phyloP scores from a whole-genome alignment of 2,797 vertebrate species.

The Enteromius viviparus region DNA sequence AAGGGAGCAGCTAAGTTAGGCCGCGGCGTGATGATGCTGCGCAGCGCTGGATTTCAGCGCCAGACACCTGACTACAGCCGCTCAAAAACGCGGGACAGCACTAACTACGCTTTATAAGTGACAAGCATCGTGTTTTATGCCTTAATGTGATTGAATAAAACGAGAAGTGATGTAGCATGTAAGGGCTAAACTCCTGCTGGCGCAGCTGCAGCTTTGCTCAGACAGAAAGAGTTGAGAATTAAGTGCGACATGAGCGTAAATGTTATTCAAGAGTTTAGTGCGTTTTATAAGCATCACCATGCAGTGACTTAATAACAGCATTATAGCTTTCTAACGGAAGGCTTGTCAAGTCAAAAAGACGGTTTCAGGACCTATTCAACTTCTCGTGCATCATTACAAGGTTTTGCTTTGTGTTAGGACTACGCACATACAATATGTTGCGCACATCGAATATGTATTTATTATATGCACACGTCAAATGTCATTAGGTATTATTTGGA shows the following conservation, averaged over 20 bases:
- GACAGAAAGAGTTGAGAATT: not conserved
- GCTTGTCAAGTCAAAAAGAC: not conserved
- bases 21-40: slow-evolving; percentile 45
- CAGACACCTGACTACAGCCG: not conserved
- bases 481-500: not conserved
- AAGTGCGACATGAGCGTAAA: not conserved
- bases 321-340: not conserved
- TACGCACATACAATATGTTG: no score
- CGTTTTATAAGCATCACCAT: not conserved
- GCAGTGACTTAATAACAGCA: not conserved
- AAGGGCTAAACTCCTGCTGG: slow-evolving; percentile 9
- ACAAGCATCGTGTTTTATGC: not conserved
- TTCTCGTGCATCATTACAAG: not conserved
- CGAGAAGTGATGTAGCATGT: slow-evolving; percentile 35
- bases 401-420: not conserved
- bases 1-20: slow-evolving; percentile 48
- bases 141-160: not conserved
- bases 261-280: not conserved
- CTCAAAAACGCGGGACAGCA: not conserved
- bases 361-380: not conserved
- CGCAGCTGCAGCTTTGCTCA: slow-evolving; percentile 7
- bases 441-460: not conserved
- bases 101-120: not conserved
- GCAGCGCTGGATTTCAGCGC: slow-evolving; percentile 6
- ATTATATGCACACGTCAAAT: not conserved